Conservation (phyloP, 2,113 vertebrate genomes). For the Python bivittatus region DNA sequence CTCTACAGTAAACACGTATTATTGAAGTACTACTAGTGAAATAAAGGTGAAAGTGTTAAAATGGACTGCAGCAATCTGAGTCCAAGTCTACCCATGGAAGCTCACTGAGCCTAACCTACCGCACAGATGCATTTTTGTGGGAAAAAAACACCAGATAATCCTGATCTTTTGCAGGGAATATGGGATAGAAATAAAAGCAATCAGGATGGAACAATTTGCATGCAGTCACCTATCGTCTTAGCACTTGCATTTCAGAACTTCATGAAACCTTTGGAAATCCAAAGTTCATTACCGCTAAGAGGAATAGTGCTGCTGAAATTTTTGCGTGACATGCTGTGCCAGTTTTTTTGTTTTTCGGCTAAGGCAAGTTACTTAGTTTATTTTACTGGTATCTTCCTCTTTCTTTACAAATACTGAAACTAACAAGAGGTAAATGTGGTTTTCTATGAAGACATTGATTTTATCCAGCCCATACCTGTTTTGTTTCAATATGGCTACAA, state of each 20-base stretch:
- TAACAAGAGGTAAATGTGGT: not conserved
- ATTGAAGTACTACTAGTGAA: not conserved
- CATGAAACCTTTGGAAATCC: too few species aligned
- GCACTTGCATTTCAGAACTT: too few species aligned
- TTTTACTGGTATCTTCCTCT: not conserved
- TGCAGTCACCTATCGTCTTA: too few species aligned
- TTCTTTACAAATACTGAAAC: not conserved
- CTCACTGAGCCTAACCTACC: not conserved
- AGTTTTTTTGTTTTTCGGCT: too few species aligned
- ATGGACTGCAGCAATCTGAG: not conserved
- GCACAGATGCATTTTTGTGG: not conserved
- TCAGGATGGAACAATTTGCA: too few species aligned
- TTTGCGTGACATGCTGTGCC: too few species aligned
- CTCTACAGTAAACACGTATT: not conserved
- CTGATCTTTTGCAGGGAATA: conserved; percentile 3
- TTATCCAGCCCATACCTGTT: not conserved
- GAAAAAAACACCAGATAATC: not conserved
- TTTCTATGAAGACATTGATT: not conserved
- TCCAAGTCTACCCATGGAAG: not conserved
- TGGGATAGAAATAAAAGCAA: too few species aligned
- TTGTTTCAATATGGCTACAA: not conserved
- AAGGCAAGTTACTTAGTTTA: too few species aligned
- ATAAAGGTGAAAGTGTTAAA: not conserved
- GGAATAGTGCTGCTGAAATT: too few species aligned
- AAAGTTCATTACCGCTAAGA: too few species aligned